These are phyloP conservation scores for Eptatretus atami DNA, from an alignment of 2,797 vertebrate species.

Conservation along the genomic window DNA sequence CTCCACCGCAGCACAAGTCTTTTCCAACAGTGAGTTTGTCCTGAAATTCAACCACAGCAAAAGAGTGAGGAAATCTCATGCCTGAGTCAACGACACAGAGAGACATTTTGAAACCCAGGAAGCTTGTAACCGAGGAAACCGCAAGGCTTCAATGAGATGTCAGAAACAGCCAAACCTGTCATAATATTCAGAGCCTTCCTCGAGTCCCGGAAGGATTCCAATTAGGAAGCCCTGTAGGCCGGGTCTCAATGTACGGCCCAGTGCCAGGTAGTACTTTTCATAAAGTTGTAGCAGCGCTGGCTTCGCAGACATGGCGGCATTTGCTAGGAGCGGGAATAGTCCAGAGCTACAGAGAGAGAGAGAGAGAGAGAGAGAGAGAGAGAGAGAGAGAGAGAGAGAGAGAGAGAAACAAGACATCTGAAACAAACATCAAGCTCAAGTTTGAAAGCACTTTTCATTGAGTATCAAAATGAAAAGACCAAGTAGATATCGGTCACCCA, in stretches of 20 bases:
- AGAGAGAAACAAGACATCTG: accelerated
- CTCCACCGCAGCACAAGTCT: conserved; percentile 70
- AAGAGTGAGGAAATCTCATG: not conserved
- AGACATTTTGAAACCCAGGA: too few relatives aligned
- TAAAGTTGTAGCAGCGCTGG: conserved; percentile 68
- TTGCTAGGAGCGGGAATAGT: conserved; percentile 82
- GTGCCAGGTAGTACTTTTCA: conserved; percentile 72
- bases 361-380: conserved; percentile 17
- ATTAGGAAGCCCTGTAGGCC: conserved; percentile 84
- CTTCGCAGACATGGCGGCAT: conserved; percentile 96
- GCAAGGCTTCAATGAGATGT: not conserved
- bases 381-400: not conserved
- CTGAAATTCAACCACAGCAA: conserved; percentile 14
- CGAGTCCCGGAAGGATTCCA: conserved; percentile 71
- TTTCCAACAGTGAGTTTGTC: conserved; percentile 70
- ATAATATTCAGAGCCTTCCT: conserved; percentile 90
- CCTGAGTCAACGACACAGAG: too few relatives aligned
- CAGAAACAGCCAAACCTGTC: conserved; percentile 34
- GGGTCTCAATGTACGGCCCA: conserved; percentile 86
- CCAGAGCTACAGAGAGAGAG: conserved; percentile 32
- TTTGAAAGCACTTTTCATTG: too few relatives aligned
- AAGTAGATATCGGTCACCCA: conserved; percentile 11
- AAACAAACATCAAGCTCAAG: too few relatives aligned
- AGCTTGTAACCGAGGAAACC: not conserved
- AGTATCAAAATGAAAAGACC: too few relatives aligned